These are phyloP conservation scores for Diachrysia chrysitis DNA, from an alignment of 2,888 invertebrate species.

Conservation along the genomic window DNA sequence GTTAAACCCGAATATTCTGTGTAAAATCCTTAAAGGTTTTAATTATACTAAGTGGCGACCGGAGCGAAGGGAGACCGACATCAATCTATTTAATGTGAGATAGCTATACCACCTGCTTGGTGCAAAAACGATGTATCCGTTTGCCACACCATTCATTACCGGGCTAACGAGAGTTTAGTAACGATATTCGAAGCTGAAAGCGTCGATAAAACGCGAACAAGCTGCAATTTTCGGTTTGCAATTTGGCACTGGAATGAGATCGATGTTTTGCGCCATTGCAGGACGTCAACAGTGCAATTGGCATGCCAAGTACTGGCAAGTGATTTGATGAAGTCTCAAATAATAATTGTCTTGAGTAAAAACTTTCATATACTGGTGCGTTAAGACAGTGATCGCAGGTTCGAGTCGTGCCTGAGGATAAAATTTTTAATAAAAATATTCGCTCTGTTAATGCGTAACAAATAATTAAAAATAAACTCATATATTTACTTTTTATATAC, in stretches of 20 bases:
- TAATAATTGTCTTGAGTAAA: background rate
- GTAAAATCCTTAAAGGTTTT: conserved; percentile 83
- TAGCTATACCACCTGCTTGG: conserved; percentile 43
- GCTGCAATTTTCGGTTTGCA: conserved; percentile 65
- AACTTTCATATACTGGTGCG: too few relatives aligned
- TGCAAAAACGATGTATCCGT: conserved; percentile 61
- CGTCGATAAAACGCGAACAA: conserved; percentile 65
- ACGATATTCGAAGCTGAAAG: conserved; percentile 55
- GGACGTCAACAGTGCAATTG: conserved; percentile 54
- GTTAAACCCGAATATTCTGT: conserved; percentile 69
- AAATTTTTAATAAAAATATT: too few relatives aligned
- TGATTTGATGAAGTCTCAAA: conserved; percentile 44
- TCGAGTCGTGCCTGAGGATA: too few relatives aligned
- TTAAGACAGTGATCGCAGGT: too few relatives aligned
- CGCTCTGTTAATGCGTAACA: too few relatives aligned
- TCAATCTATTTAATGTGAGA: conserved; percentile 82
- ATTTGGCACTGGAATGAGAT: conserved; percentile 61
- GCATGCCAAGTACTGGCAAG: conserved; percentile 59
- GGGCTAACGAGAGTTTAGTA: conserved; percentile 59
- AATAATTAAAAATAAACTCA: too few relatives aligned
- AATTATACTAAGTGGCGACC: conserved; percentile 83
- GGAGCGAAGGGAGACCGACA: conserved; percentile 65
- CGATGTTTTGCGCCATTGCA: conserved; percentile 55
- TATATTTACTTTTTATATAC: too few relatives aligned
- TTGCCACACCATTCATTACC: conserved; percentile 72